Conservation (phyloP, 2,797 vertebrate species). For the Molossus molossus region DNA sequence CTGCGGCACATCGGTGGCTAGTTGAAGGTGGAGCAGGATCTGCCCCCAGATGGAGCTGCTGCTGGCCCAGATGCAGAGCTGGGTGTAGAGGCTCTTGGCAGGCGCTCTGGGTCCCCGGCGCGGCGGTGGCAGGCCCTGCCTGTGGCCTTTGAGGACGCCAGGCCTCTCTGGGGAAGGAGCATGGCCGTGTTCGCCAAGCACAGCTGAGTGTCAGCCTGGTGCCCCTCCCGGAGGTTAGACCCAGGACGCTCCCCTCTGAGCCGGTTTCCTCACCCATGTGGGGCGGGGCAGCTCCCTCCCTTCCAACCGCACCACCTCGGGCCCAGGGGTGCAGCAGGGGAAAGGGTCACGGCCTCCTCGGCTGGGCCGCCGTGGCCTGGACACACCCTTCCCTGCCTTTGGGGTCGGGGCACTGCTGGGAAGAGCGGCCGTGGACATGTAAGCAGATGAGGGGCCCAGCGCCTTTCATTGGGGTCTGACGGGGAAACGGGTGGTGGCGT, state of each 20-base stretch:
- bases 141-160: rapidly evolving
- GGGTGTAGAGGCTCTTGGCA: rapidly evolving
- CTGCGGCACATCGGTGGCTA: background rate
- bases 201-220: too few relatives aligned
- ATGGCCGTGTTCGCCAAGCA: background rate
- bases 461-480: background rate
- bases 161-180: background rate
- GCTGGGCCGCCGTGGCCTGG: background rate
- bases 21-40: background rate
- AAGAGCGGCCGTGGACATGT: background rate
- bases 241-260: rapidly evolving
- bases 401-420: background rate
- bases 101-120: rapidly evolving
- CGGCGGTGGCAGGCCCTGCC: background rate
- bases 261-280: background rate
- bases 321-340: background rate
- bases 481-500: background rate
- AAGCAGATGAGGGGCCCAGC: background rate
- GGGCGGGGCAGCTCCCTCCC: background rate
- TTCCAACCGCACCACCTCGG: background rate
- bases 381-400: background rate
- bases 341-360: background rate
- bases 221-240: background rate
- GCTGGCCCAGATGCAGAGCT: background rate
- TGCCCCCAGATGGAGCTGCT: background rate